A percentile compares a stretch with the other conserved stretches of the same genome.
Conservation (phyloP, 1,140 invertebrate genomes). For the Drosophila triauraria region DNA sequence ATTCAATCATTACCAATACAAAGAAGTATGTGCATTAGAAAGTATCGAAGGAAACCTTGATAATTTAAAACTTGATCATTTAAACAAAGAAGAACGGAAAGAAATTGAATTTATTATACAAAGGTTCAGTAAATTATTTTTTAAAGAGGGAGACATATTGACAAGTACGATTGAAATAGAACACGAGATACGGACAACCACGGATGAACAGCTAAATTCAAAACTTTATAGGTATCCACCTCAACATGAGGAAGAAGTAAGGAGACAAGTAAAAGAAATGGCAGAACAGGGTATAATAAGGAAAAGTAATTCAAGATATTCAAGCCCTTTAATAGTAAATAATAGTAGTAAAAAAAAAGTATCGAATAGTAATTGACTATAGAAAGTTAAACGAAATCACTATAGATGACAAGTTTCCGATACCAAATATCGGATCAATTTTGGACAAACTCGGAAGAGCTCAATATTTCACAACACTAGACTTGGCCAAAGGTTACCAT, state of each 20-base stretch:
- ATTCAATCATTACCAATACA: conserved; percentile 5
- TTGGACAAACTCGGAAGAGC: conserved; percentile 23
- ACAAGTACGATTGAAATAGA: conserved; percentile 15
- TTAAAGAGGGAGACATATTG: not conserved
- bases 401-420: conserved; percentile 32
- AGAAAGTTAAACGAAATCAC: conserved; percentile 15
- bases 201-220: conserved; percentile 10
- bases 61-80: conserved; percentile 4
- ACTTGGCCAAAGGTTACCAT: conserved; percentile 50
- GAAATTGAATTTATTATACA: conserved; percentile 9
- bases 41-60: conserved; percentile 6
- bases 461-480: conserved; percentile 27
- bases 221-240: conserved; percentile 12
- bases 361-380: conserved; percentile 20
- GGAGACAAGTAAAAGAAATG: no score
- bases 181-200: conserved; percentile 2
- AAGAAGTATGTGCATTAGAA: conserved; percentile 10
- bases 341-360: conserved; percentile 12
- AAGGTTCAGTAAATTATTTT: conserved; percentile 2
- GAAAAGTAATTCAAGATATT: conserved; percentile 27
- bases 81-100: conserved; percentile 10
- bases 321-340: conserved; percentile 8
- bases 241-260: conserved; percentile 19
- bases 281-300: conserved; percentile 21
- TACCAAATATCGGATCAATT: conserved; percentile 20